Evolutionary conservation across 2,888 invertebrate genomes (phyloP).

Genomic region (Dicyrtomina minuta): DNA sequence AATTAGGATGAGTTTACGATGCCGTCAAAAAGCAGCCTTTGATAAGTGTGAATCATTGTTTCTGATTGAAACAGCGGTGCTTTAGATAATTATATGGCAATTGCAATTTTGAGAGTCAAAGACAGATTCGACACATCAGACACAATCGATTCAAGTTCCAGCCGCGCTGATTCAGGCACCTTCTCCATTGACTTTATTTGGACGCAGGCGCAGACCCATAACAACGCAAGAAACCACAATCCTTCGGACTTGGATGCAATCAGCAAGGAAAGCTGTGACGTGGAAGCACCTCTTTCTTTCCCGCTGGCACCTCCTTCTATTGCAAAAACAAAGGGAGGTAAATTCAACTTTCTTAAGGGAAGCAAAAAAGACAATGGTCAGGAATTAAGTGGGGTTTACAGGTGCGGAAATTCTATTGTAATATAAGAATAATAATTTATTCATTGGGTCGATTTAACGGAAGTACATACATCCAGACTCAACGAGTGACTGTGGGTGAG

Average conservation of each 20-base stretch:
- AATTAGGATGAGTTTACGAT: too few relatives aligned
- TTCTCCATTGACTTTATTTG: slow-evolving; percentile 1
- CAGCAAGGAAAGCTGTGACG: too few relatives aligned
- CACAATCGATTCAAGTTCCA: too few relatives aligned
- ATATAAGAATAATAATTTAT: slow-evolving; percentile 50
- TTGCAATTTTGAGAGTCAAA: slow-evolving; percentile 61
- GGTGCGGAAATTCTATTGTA: slow-evolving; percentile 23
- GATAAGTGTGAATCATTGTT: too few relatives aligned
- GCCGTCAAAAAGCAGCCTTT: too few relatives aligned
- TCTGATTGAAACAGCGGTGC: slow-evolving; percentile 62
- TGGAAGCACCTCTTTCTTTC: neutral
- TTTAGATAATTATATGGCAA: slow-evolving; percentile 62
- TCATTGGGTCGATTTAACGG: too few relatives aligned
- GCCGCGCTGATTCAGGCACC: too few relatives aligned
- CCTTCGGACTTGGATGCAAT: slow-evolving; percentile 37
- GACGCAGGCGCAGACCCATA: neutral
- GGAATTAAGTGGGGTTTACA: slow-evolving; percentile 31
- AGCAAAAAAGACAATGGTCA: slow-evolving; percentile 36
- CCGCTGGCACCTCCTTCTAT: slow-evolving; percentile 3
- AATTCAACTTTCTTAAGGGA: too few relatives aligned
- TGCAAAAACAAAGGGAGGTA: slow-evolving; percentile 30
- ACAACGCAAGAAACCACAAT: slow-evolving; percentile 8
- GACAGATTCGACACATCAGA: slow-evolving; percentile 60
- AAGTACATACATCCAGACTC: too few relatives aligned
- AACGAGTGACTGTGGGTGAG: too few relatives aligned